Evolutionary conservation across 2,113 vertebrate genomes (phyloP).

Genomic region (Pseudorhombus dupliciocellatus): DNA sequence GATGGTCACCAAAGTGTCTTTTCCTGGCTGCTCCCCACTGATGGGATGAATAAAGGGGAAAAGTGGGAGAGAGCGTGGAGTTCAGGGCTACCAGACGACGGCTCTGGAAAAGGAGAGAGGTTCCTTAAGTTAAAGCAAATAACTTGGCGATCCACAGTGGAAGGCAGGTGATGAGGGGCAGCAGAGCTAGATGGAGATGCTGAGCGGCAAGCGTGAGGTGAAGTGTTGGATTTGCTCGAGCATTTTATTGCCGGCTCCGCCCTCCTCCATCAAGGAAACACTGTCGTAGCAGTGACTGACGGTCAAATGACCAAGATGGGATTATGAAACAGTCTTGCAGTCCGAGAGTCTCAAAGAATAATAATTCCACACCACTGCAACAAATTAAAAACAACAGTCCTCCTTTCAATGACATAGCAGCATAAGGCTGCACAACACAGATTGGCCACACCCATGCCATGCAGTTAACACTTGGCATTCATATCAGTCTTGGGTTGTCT

Average conservation of each 20-base stretch:
- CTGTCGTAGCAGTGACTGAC: conserved; percentile 33
- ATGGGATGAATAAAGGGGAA: conserved; percentile 57
- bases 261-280: conserved; percentile 9
- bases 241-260: conserved; percentile 40
- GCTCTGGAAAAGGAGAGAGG: conserved; percentile 58
- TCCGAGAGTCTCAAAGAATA: conserved; percentile 8
- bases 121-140: conserved; percentile 52
- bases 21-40: conserved; percentile 57
- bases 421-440: conserved; percentile 7
- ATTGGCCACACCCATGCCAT: conserved; percentile 14
- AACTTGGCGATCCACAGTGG: conserved; percentile 22
- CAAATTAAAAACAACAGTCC: conserved; percentile 38
- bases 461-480: conserved; percentile 30
- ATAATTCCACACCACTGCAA: conserved; percentile 31
- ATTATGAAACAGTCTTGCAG: conserved; percentile 26
- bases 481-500: conserved; percentile 43
- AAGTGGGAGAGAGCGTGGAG: conserved; percentile 31
- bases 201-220: conserved; percentile 19
- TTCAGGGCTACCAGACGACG: conserved; percentile 54
- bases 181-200: conserved; percentile 35
- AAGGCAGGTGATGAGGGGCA: conserved; percentile 56
- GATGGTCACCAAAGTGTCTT: conserved; percentile 66
- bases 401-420: conserved; percentile 1
- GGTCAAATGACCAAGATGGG: conserved; percentile 46
- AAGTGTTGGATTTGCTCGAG: conserved; percentile 45